Evolutionary conservation across 2,797 vertebrate genomes (phyloP).

Genomic region (Siniperca obscura): DNA sequence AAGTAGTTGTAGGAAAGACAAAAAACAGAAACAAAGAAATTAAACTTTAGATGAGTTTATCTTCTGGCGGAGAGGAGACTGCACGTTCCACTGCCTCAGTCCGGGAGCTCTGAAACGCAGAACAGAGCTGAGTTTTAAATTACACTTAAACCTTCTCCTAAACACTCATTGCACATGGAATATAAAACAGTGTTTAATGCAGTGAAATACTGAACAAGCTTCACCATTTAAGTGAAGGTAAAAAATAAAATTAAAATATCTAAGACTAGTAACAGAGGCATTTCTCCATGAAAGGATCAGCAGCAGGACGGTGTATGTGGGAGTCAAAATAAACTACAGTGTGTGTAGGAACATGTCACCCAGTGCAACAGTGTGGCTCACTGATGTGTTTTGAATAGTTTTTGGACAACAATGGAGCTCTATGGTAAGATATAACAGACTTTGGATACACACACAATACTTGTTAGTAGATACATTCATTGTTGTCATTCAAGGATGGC

Average conservation of each 20-base stretch:
- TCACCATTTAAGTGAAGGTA: not conserved
- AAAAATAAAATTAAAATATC: not conserved
- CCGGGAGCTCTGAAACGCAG: conserved; percentile 64
- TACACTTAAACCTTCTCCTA: not conserved
- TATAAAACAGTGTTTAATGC: not conserved
- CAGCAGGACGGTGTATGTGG: too few species aligned
- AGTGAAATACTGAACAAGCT: not conserved
- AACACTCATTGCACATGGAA: not conserved
- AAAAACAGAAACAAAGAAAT: not conserved
- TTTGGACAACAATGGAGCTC: too few species aligned
- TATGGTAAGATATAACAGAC: too few species aligned
- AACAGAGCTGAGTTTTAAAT: not conserved
- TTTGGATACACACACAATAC: too few species aligned
- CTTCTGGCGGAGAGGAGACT: conserved; percentile 77
- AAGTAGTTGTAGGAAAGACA: not conserved
- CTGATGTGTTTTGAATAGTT: too few species aligned
- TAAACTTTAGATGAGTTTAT: not conserved
- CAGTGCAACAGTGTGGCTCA: too few species aligned
- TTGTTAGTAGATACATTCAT: too few species aligned
- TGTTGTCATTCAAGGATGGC: too few species aligned
- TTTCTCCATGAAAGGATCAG: not conserved
- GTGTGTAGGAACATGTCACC: too few species aligned
- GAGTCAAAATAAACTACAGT: too few species aligned
- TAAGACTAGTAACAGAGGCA: not conserved
- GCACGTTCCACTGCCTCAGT: conserved; percentile 78